Evolutionary conservation across 2,113 vertebrate species (phyloP).

Genomic region (Orcinus orca): DNA sequence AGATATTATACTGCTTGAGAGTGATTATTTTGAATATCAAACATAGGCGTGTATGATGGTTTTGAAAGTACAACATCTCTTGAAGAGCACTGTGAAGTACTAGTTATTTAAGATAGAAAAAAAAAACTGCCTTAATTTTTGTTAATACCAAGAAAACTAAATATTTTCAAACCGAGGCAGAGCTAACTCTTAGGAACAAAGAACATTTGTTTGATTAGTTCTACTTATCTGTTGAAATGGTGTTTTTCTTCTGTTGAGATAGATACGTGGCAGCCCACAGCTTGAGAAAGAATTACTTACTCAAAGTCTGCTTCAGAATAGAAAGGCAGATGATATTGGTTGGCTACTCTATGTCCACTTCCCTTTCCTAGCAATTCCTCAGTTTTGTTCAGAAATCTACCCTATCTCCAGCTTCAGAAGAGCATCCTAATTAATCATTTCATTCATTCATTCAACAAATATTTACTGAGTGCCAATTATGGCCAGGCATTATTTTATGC

Average conservation of each 20-base stretch:
- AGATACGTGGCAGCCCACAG: background rate
- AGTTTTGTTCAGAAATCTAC: background rate
- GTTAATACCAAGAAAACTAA: slow-evolving; percentile 9
- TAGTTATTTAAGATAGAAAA: slow-evolving; percentile 48
- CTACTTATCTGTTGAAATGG: background rate
- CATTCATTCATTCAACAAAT: slow-evolving; percentile 20
- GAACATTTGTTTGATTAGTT: slow-evolving; percentile 19
- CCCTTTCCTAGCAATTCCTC: background rate
- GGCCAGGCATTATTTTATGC: background rate
- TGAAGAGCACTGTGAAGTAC: slow-evolving; percentile 46
- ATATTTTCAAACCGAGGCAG: background rate
- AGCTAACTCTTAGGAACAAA: slow-evolving; percentile 12
- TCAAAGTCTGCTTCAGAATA: slow-evolving; percentile 7
- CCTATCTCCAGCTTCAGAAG: background rate
- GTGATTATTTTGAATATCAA: slow-evolving; percentile 75
- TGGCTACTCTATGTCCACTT: background rate
- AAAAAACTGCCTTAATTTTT: background rate
- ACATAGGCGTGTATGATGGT: slow-evolving; percentile 68
- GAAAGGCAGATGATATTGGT: background rate
- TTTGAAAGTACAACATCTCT: slow-evolving; percentile 54
- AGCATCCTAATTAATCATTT: background rate
- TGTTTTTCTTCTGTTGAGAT: background rate
- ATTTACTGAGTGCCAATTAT: background rate
- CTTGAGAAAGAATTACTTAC: background rate
- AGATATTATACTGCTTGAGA: slow-evolving; percentile 74